Percentiles rank a stretch among this genome's conserved stretches.
Conservation (phyloP, 2,797 vertebrate genomes). For the Diglossa cyanea region DNA sequence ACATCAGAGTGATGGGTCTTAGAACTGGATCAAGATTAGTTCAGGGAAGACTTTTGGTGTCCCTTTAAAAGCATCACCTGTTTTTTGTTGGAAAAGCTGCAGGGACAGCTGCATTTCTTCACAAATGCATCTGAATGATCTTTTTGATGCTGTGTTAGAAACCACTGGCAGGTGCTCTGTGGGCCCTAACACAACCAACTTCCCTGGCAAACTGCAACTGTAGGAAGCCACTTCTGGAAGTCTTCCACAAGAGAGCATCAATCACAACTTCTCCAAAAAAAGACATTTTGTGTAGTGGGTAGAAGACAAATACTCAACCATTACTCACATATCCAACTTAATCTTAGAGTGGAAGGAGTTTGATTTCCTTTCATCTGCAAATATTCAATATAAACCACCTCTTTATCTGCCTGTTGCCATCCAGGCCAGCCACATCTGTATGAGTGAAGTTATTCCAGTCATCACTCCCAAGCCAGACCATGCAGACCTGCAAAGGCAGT, state of each 20-base stretch:
- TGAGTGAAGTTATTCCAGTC: background rate
- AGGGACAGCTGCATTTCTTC: background rate
- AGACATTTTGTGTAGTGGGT: fast-evolving
- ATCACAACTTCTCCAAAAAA: background rate
- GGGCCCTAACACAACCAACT: fast-evolving
- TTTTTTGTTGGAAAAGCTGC: background rate
- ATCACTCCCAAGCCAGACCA: background rate
- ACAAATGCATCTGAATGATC: background rate
- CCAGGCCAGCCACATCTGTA: background rate
- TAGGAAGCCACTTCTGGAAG: background rate
- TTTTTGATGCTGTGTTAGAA: background rate
- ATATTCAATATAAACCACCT: background rate
- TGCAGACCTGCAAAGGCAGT: background rate
- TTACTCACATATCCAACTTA: background rate
- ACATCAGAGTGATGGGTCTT: background rate
- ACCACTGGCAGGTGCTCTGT: background rate
- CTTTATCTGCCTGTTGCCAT: background rate
- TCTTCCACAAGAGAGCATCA: background rate
- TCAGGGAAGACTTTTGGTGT: background rate
- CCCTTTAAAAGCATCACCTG: background rate
- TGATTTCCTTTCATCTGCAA: background rate
- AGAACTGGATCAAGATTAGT: fast-evolving
- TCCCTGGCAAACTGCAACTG: background rate
- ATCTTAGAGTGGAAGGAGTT: background rate
- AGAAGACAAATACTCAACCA: background rate